Percentiles rank a stretch among this genome's conserved stretches.
phyloP scores from a whole-genome alignment of 2,888 invertebrate species.

The Pseudococcus jackbeardsleyi region DNA sequence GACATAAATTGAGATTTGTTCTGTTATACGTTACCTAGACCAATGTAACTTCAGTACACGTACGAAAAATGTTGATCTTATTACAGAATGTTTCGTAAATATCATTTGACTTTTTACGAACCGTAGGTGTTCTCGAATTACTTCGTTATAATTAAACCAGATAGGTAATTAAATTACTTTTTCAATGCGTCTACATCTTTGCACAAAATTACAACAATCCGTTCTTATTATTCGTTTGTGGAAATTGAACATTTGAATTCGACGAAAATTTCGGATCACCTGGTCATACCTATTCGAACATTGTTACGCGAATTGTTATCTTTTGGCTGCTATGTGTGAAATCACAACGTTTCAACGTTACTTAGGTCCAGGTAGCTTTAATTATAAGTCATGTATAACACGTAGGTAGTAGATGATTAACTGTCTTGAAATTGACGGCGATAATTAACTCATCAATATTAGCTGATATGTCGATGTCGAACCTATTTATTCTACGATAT shows the following conservation, averaged over 20 bases:
- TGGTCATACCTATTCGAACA: neutral
- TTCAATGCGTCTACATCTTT: neutral
- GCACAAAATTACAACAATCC: neutral
- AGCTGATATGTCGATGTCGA: too few species aligned
- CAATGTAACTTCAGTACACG: neutral
- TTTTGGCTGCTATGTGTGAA: neutral
- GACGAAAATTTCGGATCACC: neutral
- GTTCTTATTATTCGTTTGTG: neutral
- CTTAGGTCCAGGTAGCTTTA: neutral
- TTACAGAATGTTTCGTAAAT: slow-evolving; percentile 21
- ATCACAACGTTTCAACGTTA: neutral
- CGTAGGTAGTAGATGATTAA: neutral
- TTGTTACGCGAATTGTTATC: slow-evolving; percentile 17
- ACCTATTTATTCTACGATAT: slow-evolving; percentile 22
- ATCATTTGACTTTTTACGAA: slow-evolving; percentile 26
- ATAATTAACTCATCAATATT: slow-evolving; percentile 48
- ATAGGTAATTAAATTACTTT: neutral
- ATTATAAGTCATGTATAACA: neutral
- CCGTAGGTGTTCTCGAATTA: neutral
- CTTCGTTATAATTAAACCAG: neutral
- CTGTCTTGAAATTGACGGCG: neutral
- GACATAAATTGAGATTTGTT: slow-evolving; percentile 38
- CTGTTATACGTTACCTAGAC: neutral
- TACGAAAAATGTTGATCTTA: neutral
- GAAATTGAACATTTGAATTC: neutral